These are phyloP conservation scores for Orientallactaga bullata DNA, from an alignment of 2,113 vertebrate species.

Conservation along the genomic window DNA sequence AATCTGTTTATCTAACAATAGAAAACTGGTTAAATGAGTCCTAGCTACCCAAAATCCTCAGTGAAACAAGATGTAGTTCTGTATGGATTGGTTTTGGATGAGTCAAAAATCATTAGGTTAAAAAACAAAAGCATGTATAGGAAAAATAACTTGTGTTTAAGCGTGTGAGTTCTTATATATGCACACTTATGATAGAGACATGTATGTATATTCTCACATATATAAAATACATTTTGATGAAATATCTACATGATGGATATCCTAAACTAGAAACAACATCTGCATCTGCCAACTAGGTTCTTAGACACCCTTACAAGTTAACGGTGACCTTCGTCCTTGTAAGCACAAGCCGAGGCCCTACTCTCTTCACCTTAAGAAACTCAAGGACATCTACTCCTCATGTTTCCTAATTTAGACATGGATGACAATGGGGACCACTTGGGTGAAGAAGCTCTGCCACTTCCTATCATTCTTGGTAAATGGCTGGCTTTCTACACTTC, in stretches of 20 bases:
- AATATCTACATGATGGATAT: background rate
- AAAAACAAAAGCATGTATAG: background rate
- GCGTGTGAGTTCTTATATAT: background rate
- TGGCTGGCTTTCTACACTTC: background rate
- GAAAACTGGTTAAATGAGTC: background rate
- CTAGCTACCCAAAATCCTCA: background rate
- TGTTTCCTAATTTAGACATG: background rate
- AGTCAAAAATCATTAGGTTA: slow-evolving; percentile 27
- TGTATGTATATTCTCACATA: background rate
- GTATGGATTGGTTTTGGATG: background rate
- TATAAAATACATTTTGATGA: background rate
- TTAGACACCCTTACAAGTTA: background rate
- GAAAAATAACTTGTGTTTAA: background rate
- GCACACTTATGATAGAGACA: background rate
- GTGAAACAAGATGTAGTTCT: background rate
- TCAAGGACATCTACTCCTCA: background rate
- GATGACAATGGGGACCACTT: background rate
- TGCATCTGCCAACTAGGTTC: background rate
- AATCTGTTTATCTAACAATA: background rate
- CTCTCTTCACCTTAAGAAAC: slow-evolving; percentile 30
- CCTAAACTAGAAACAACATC: background rate
- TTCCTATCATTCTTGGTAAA: background rate
- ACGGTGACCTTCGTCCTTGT: background rate
- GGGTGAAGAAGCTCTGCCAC: background rate
- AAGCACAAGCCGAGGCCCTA: background rate